phyloP scores from a whole-genome alignment of 2,113 vertebrate genomes.

The Ammodytes marinus region DNA sequence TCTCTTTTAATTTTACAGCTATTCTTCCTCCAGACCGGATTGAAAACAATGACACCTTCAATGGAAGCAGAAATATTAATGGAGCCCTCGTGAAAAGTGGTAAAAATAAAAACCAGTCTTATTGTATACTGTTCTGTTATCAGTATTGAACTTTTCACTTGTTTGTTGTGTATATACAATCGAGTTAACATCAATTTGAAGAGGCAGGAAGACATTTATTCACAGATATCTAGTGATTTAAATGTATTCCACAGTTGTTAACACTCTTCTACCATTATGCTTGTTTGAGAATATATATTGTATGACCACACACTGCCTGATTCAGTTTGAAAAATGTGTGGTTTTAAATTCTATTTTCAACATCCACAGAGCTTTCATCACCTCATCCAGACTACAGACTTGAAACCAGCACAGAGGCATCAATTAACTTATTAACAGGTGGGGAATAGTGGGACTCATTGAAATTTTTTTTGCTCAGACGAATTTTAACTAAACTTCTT shows the following conservation, averaged over 20 bases:
- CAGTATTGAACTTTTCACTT: background rate
- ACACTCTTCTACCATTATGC: background rate
- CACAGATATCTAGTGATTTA: background rate
- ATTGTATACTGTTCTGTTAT: background rate
- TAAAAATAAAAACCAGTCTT: slow-evolving; percentile 37
- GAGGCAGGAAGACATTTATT: background rate
- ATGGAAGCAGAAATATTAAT: background rate
- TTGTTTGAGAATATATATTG: background rate
- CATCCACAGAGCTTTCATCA: slow-evolving; percentile 27
- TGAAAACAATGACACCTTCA: slow-evolving; percentile 6
- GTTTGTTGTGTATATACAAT: slow-evolving; percentile 1
- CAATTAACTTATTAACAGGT: slow-evolving; percentile 5
- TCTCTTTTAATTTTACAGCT: background rate
- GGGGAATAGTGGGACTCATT: background rate
- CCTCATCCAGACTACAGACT: slow-evolving; percentile 1
- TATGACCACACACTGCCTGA: background rate
- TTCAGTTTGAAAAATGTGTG: background rate
- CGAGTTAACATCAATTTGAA: background rate
- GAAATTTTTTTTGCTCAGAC: too few relatives aligned
- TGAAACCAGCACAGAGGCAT: slow-evolving; percentile 5
- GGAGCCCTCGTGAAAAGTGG: slow-evolving; percentile 12
- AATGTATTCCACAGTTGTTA: background rate
- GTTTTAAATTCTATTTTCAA: background rate
- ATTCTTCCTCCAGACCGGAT: background rate
- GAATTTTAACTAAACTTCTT: background rate